phyloP scores from a whole-genome alignment of 2,797 vertebrate genomes.

The Ciconia nigra region DNA sequence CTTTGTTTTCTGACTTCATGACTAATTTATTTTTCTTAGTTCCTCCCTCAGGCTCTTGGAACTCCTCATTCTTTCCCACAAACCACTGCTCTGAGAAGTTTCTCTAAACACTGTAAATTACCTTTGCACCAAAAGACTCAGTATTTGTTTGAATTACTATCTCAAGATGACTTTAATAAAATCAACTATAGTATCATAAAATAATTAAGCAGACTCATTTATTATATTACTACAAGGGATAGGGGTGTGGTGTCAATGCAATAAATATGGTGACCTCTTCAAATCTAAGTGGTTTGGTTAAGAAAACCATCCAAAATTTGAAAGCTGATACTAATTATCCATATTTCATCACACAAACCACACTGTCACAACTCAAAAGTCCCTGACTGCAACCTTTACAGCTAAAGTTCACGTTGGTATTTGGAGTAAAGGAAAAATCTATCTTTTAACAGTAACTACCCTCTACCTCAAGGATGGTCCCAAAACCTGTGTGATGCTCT shows the following conservation, averaged over 20 bases:
- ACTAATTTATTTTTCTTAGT: constrained; percentile 58
- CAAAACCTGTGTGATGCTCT: neutral
- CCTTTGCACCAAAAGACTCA: neutral
- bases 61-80: constrained; percentile 23
- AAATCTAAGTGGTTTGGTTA: neutral
- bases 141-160: neutral
- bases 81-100: constrained; percentile 20
- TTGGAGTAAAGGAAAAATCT: neutral
- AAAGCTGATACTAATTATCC: constrained; percentile 1
- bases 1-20: constrained; percentile 53
- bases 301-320: neutral
- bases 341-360: neutral
- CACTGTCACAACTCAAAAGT: neutral
- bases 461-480: neutral
- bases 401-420: neutral
- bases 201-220: neutral
- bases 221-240: neutral
- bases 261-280: neutral
- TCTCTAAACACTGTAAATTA: constrained; percentile 10
- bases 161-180: neutral
- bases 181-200: neutral
- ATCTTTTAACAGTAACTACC: neutral
- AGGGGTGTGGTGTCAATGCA: neutral
- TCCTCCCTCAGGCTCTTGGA: constrained; percentile 50
- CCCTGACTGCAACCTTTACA: neutral